Evolutionary conservation across 2,888 invertebrate genomes (phyloP).

Genomic region (Andrena fulva): DNA sequence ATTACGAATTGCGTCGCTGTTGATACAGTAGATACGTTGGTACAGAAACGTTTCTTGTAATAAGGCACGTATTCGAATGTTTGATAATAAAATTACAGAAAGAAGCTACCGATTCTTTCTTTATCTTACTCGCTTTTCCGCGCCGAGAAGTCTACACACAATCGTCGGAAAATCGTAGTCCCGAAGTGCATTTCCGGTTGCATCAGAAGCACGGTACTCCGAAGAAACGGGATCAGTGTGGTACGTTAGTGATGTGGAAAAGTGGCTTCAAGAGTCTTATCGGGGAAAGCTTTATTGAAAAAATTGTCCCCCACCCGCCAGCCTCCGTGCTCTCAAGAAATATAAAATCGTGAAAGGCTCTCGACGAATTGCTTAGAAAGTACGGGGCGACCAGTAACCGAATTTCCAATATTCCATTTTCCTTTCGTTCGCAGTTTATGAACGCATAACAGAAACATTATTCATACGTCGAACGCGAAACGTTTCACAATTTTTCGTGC

Average conservation of each 20-base stretch:
- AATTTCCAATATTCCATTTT: conserved; percentile 1
- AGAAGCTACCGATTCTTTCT: neutral
- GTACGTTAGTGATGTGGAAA: conserved; percentile 57
- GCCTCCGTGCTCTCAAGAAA: conserved; percentile 31
- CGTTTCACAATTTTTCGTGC: conserved; percentile 30
- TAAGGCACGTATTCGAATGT: no score
- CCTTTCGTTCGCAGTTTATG: neutral
- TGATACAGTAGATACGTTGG: neutral
- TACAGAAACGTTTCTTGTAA: neutral
- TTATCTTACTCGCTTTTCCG: neutral
- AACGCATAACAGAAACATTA: conserved; percentile 4
- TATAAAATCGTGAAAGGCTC: conserved; percentile 39
- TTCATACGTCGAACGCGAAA: neutral
- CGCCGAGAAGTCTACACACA: neutral
- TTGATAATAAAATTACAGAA: neutral
- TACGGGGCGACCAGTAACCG: neutral
- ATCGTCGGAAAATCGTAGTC: conserved; percentile 28
- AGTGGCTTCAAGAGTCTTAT: conserved; percentile 60
- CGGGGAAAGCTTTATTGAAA: conserved; percentile 51
- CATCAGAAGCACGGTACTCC: conserved; percentile 28
- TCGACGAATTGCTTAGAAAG: conserved; percentile 31
- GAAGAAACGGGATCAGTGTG: conserved; percentile 37
- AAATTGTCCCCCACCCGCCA: conserved; percentile 24
- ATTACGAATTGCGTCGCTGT: neutral
- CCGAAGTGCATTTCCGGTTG: conserved; percentile 32